phyloP scores from a whole-genome alignment of 2,113 vertebrate genomes.

The Poecile atricapillus region DNA sequence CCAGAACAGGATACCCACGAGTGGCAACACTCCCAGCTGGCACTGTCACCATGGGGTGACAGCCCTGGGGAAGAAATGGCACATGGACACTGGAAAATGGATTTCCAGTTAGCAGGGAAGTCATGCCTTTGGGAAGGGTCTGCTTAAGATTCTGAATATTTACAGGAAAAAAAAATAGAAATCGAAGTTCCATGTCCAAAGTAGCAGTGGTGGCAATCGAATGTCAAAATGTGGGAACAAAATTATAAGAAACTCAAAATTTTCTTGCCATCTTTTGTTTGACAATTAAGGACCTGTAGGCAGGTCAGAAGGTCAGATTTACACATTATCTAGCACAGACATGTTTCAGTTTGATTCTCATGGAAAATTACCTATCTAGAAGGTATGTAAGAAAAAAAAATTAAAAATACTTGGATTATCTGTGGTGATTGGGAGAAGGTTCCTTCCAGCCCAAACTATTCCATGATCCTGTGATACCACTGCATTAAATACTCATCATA shows the following conservation, averaged over 20 bases:
- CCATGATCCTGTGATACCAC: background rate
- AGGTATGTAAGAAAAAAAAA: background rate
- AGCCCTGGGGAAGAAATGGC: background rate
- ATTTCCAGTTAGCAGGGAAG: background rate
- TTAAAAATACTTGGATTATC: background rate
- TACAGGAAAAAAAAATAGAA: rapidly evolving
- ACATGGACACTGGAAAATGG: too few relatives aligned
- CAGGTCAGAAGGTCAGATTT: background rate
- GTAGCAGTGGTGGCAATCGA: background rate
- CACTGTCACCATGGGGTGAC: background rate
- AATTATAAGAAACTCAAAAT: background rate
- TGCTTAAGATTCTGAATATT: background rate
- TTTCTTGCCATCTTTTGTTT: background rate
- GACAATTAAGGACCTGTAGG: background rate
- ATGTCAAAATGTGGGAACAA: background rate
- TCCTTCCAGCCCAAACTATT: background rate
- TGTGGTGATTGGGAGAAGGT: background rate
- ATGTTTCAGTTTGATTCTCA: background rate
- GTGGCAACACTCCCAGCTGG: background rate
- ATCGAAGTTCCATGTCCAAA: background rate
- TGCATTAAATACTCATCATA: background rate
- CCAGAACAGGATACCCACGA: rapidly evolving
- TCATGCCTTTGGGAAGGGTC: background rate
- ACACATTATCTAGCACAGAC: background rate
- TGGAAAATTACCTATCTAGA: background rate